These are phyloP conservation scores for Belgica antarctica DNA, from an alignment of 2,888 invertebrate genomes.

Conservation along the genomic window DNA sequence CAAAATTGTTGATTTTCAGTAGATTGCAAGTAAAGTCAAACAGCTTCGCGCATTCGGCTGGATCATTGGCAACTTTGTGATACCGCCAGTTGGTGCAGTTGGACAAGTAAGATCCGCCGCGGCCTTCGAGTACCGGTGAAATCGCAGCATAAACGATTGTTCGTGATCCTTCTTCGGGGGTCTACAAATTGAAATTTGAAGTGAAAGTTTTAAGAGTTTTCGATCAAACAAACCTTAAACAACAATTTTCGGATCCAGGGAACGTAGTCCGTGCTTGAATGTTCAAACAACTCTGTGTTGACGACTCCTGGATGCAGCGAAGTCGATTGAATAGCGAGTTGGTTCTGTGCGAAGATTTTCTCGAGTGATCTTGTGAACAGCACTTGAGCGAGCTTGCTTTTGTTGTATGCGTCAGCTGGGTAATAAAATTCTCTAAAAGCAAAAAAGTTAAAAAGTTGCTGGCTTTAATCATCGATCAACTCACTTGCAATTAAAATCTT, in stretches of 20 bases:
- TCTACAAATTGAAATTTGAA: conserved; percentile 55
- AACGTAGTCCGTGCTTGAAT: conserved; percentile 63
- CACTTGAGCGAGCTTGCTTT: conserved; percentile 82
- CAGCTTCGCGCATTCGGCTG: conserved; percentile 63
- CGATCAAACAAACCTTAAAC: conserved; percentile 63
- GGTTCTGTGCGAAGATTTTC: conserved; percentile 58
- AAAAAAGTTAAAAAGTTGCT: conserved; percentile 1
- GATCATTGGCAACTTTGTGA: conserved; percentile 60
- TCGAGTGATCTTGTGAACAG: conserved; percentile 62
- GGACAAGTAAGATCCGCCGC: conserved; percentile 76
- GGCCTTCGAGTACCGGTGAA: conserved; percentile 67
- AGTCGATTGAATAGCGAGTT: conserved; percentile 63
- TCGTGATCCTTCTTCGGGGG: conserved; percentile 75
- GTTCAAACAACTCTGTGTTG: conserved; percentile 75
- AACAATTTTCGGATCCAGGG: conserved; percentile 64
- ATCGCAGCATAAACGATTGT: conserved; percentile 75
- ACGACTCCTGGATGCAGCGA: conserved; percentile 87
- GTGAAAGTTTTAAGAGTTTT: not conserved
- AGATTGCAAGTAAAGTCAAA: conserved; percentile 67
- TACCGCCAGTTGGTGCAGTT: conserved; percentile 67
- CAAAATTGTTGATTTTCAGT: conserved; percentile 58
- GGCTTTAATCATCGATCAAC: too few relatives aligned
- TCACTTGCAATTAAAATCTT: conserved; percentile 63
- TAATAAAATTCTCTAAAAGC: conserved; percentile 61
- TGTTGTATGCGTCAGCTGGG: conserved; percentile 71